Conservation (phyloP, 92 coral and sea anemone species). For the Zoanthus sociatus region DNA sequence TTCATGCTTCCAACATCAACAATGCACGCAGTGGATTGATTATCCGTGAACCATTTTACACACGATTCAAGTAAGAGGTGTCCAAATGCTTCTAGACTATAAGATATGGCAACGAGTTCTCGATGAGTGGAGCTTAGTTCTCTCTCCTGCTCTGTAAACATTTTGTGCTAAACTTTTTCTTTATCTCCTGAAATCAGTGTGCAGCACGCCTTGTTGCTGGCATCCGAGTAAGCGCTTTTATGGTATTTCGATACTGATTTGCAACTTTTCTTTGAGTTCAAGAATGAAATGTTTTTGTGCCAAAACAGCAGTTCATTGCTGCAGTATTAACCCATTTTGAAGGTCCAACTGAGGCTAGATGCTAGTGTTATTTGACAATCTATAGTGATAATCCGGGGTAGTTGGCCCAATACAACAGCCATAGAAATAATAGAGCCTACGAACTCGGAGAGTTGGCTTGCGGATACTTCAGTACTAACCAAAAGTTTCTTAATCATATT, state of each 20-base stretch:
- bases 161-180: conserved; percentile 44
- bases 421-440: conserved; percentile 57
- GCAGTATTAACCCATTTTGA: conserved; percentile 37
- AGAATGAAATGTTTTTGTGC: neutral
- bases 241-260: neutral
- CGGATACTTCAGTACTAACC: neutral
- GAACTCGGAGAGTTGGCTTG: conserved; percentile 44
- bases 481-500: neutral
- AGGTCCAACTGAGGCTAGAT: conserved; percentile 34
- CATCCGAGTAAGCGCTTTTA: conserved; percentile 49
- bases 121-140: too few relatives aligned
- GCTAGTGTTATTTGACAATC: conserved; percentile 65
- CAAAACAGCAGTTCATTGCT: conserved; percentile 46
- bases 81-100: conserved; percentile 33
- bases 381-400: conserved; percentile 50
- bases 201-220: conserved; percentile 46
- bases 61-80: neutral
- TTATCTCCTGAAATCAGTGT: conserved; percentile 27
- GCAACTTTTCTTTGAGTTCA: conserved; percentile 22
- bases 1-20: conserved; percentile 59
- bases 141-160: conserved; percentile 20
- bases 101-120: conserved; percentile 33
- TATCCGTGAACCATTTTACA: conserved; percentile 50
- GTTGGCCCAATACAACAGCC: conserved; percentile 31
- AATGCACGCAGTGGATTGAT: conserved; percentile 45